Base-by-base conservation (phyloP, 2,113 vertebrate genomes). In the Petroica traversi region DNA sequence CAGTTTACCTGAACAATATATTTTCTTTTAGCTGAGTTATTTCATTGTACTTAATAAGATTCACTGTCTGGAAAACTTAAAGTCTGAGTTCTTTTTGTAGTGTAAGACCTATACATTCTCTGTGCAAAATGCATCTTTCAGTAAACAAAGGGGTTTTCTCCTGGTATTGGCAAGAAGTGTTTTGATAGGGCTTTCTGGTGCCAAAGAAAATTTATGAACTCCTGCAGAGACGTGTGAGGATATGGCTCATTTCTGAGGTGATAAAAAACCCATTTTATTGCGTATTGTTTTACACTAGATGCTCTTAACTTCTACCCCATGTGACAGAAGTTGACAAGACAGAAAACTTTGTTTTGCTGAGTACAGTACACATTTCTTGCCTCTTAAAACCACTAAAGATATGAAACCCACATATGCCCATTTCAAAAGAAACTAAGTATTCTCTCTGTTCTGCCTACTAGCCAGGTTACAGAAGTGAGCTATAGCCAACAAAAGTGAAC, bases 101-200 rank as follows among this genome's bases (percentile, higher is more conserved):
- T 72, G 12, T n/a, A 82, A 73, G 74, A 58, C 14, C 23, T 34
- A 43, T 15, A 63, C 29, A 41, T 55, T 78, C 68, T 71, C 58
- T 19, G 62, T 0, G 0, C 14, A 66, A 91, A 85, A 79, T 18
- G 9, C 49, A 95, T 72, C 38, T 40, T 81, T 66, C 33, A 85
- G 71, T 34, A 82, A 92, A 62, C 48, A 79, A 69, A 72, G 33
- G 6, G 3, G 0, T 29, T 73, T 82, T 58, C 74, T 26, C 38
- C 57, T 85, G 23, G 17, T 85, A 66, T 46, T 36, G 26, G n/a
- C 45, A 89, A 82, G 51, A 89, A 79, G 5, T 54, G 72, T 67
- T 95, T 97, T 91, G 73, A 88, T n/a, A 88, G 10, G 58, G 74
- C 15, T 93, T 93, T 73, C 34, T 88, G 34, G 66, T 76, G 55